These are phyloP conservation scores for Ceratina australensis DNA, from an alignment of 1,140 invertebrate species.

Conservation along the genomic window DNA sequence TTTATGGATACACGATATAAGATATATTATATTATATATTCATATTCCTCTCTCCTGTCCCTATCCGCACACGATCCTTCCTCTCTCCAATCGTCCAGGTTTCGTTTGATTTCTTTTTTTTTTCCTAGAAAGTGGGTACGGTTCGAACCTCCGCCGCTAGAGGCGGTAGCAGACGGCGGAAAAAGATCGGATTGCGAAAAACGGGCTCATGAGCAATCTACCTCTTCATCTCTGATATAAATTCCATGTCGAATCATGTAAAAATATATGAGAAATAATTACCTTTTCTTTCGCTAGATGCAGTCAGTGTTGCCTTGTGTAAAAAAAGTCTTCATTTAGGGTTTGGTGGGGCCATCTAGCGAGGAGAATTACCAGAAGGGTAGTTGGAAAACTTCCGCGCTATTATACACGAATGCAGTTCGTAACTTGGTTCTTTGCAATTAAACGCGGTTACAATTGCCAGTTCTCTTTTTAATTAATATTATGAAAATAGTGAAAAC, in stretches of 20 bases:
- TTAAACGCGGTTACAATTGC: too few relatives aligned
- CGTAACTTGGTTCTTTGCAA: too few relatives aligned
- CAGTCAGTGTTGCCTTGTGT: too few relatives aligned
- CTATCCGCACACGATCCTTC: conserved; percentile 39
- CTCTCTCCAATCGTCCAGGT: conserved; percentile 33
- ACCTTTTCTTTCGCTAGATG: neutral
- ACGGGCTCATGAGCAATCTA: too few relatives aligned
- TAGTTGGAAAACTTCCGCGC: neutral
- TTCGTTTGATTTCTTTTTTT: neutral
- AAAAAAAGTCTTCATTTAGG: neutral
- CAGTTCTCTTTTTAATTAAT: neutral
- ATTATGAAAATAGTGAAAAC: neutral
- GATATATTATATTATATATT: conserved; percentile 54
- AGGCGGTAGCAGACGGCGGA: too few relatives aligned
- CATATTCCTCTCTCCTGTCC: conserved; percentile 42
- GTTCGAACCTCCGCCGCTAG: too few relatives aligned
- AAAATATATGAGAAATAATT: neutral
- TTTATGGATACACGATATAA: conserved; percentile 65
- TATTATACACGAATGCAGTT: too few relatives aligned
- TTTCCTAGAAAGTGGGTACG: too few relatives aligned
- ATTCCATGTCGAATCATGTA: too few relatives aligned
- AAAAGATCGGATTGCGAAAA: too few relatives aligned
- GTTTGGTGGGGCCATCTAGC: conserved; percentile 8
- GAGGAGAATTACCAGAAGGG: neutral
- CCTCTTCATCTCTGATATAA: too few relatives aligned